A percentile compares a stretch with the other conserved stretches of the same genome.
These are phyloP conservation scores for Drosophila mettleri DNA, from an alignment of 2,888 invertebrate species.

Conservation along the genomic window DNA sequence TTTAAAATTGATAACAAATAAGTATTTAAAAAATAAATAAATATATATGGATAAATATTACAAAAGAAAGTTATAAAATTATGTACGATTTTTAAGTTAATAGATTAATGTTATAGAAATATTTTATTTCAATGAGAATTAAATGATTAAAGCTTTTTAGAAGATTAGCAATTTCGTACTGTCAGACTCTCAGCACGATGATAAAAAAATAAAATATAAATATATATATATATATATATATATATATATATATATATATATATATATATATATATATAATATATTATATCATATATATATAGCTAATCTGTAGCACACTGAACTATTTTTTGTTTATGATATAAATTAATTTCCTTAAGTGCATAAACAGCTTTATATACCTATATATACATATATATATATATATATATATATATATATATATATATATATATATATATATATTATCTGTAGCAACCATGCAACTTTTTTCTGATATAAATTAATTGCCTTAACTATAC, in stretches of 20 bases:
- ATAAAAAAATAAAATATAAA: neutral
- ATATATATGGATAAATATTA: neutral
- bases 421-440: too few relatives aligned
- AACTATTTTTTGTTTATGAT: too few relatives aligned
- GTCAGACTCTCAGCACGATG: neutral
- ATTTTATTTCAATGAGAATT: neutral
- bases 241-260: neutral
- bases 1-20: too few relatives aligned
- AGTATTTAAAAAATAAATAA: neutral
- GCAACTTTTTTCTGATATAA: neutral
- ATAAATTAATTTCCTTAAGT: constrained; percentile 5
- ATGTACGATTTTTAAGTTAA: too few relatives aligned
- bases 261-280: neutral
- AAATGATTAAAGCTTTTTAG: neutral
- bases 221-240: neutral
- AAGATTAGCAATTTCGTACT: neutral
- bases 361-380: too few relatives aligned
- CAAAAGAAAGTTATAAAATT: too few relatives aligned
- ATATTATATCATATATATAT: too few relatives aligned
- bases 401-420: too few relatives aligned
- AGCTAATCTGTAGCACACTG: neutral
- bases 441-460: too few relatives aligned
- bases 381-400: neutral
- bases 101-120: neutral
- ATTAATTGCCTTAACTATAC: constrained; percentile 1